Conservation (phyloP, 2,888 invertebrate genomes). For the Patella depressa region DNA sequence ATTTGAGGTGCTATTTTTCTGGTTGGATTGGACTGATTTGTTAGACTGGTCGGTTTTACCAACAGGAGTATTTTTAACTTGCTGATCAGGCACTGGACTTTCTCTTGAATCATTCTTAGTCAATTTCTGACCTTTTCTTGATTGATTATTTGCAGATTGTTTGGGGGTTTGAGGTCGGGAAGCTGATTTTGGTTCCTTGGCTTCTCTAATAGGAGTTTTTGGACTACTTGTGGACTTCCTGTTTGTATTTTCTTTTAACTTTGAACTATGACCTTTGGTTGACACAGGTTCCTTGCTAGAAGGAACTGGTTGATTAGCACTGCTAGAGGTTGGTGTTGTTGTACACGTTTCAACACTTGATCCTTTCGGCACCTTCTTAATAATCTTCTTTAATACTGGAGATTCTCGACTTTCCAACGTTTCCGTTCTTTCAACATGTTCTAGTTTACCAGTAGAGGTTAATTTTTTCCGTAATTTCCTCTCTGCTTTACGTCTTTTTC, state of each 20-base stretch:
- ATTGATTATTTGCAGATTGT: conserved; percentile 25
- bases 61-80: conserved; percentile 16
- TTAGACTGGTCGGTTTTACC: conserved; percentile 8
- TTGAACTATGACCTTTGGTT: conserved; percentile 13
- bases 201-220: conserved; percentile 18
- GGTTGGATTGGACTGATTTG: not conserved
- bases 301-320: conserved; percentile 7
- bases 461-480: conserved; percentile 25
- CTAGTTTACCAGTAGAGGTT: conserved; percentile 10
- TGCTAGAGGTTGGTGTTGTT: not conserved
- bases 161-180: not conserved
- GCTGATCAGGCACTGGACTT: conserved; percentile 11
- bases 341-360: conserved; percentile 7
- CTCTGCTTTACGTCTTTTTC: conserved; percentile 55
- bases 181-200: not conserved
- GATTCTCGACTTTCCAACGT: conserved; percentile 20
- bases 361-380: conserved; percentile 29
- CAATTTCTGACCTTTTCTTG: conserved; percentile 6
- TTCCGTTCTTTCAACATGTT: conserved; percentile 1
- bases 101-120: not conserved
- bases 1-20: not conserved
- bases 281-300: not conserved
- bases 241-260: conserved; percentile 3
- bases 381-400: conserved; percentile 38
- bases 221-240: conserved; percentile 30